A percentile compares a stretch with the other conserved stretches of the same genome.
phyloP scores from a whole-genome alignment of 1,140 invertebrate species.

The Papilio polytes region DNA sequence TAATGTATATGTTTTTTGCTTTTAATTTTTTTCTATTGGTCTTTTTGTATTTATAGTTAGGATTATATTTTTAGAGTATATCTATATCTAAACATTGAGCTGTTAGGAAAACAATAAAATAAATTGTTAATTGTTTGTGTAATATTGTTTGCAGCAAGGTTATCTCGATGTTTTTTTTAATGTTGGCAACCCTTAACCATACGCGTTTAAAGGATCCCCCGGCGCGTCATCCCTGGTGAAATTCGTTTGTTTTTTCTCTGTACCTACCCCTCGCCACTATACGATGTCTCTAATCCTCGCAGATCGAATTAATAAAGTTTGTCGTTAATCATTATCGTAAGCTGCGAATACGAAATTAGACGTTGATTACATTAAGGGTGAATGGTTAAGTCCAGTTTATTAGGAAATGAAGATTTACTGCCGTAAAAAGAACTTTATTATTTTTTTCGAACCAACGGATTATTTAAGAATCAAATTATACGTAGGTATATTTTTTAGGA shows the following conservation, averaged over 20 bases:
- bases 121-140: no score
- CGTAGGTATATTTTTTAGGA: not conserved
- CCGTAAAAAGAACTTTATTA: conserved; percentile 60
- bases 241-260: conserved; percentile 83
- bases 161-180: not conserved
- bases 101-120: no score
- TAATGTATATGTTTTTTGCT: not conserved
- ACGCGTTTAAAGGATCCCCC: conserved; percentile 53
- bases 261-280: conserved; percentile 61
- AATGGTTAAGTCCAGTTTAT: conserved; percentile 72
- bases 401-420: conserved; percentile 69
- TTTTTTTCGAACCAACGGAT: conserved; percentile 53
- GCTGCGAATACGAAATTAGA: conserved; percentile 79
- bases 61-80: no score
- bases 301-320: conserved; percentile 82
- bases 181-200: conserved; percentile 56
- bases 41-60: no score
- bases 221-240: conserved; percentile 65
- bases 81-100: no score
- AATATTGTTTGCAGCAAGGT: no score
- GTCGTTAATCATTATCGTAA: conserved; percentile 82
- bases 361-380: conserved; percentile 78
- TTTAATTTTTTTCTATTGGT: no score
- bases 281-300: conserved; percentile 71
- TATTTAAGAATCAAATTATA: conserved; percentile 41